These are phyloP conservation scores for Rhynchophorus ferrugineus DNA, from an alignment of 1,140 invertebrate genomes.

Conservation along the genomic window DNA sequence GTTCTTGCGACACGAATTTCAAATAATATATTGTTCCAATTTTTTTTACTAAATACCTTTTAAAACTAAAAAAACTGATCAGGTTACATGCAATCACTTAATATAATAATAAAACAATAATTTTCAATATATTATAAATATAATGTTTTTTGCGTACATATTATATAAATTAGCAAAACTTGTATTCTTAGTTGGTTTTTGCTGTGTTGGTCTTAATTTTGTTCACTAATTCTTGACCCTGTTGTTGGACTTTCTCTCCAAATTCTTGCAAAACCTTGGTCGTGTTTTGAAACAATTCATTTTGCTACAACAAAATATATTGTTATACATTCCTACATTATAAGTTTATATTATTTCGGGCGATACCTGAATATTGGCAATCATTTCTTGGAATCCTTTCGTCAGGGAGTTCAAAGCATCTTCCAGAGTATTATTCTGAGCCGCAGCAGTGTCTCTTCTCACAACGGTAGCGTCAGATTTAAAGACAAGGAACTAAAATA, in stretches of 20 bases:
- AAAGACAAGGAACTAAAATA: background rate
- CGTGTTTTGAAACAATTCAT: constrained; percentile 24
- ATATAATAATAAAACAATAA: no score
- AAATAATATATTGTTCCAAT: no score
- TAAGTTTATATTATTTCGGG: no score
- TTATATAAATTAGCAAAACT: no score
- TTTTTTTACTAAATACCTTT: no score
- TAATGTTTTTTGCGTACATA: no score
- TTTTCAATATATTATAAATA: no score
- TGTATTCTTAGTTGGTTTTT: constrained; percentile 10
- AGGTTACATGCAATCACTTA: no score
- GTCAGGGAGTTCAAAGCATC: constrained; percentile 24
- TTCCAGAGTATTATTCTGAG: constrained; percentile 19
- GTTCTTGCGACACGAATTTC: no score
- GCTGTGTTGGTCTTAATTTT: constrained; percentile 23
- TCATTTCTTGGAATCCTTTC: constrained; percentile 26
- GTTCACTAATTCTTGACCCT: constrained; percentile 22
- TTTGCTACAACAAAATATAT: constrained; percentile 24
- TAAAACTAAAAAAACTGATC: no score
- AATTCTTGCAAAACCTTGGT: constrained; percentile 19
- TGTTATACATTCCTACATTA: no score
- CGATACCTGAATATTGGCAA: constrained; percentile 28
- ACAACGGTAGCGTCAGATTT: constrained; percentile 12
- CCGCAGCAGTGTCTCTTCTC: constrained; percentile 15
- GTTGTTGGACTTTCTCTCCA: constrained; percentile 24